Conservation (phyloP, 2,797 vertebrate genomes). For the Chaenodraco wilsoni region DNA sequence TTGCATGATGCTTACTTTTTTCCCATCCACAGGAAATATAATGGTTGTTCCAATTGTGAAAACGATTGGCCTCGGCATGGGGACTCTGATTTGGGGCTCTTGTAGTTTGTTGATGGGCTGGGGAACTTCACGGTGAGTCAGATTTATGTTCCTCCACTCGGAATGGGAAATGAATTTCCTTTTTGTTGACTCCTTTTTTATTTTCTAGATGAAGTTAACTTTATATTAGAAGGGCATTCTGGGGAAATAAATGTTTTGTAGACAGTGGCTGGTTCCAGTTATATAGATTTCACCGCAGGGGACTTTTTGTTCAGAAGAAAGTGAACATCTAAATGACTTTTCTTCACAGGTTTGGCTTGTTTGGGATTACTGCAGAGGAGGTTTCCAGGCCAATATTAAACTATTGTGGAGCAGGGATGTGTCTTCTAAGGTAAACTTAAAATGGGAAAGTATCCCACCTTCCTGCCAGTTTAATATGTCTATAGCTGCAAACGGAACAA, state of each 20-base stretch:
- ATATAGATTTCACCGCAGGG: neutral
- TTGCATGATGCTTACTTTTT: neutral
- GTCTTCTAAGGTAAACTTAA: slow-evolving; percentile 86
- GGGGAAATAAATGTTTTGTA: too few species aligned
- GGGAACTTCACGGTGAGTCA: slow-evolving; percentile 91
- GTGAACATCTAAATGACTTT: neutral
- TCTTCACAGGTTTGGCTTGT: slow-evolving; percentile 90
- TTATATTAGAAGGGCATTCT: neutral
- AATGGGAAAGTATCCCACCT: neutral
- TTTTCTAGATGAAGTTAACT: neutral
- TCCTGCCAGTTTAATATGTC: neutral
- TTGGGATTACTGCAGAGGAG: slow-evolving; percentile 88
- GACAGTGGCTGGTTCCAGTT: neutral
- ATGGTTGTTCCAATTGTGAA: slow-evolving; percentile 90
- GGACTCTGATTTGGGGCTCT: slow-evolving; percentile 91
- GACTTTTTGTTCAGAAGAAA: neutral
- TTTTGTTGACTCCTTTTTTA: neutral
- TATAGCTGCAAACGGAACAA: neutral
- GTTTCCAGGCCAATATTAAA: slow-evolving; percentile 88
- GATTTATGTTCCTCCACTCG: neutral
- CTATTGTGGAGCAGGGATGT: slow-evolving; percentile 89
- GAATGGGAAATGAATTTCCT: neutral
- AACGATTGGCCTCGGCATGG: slow-evolving; percentile 91
- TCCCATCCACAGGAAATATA: slow-evolving; percentile 84
- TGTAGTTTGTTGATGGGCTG: slow-evolving; percentile 90